Evolutionary conservation across 2,113 vertebrate species (phyloP), one percentile per base, ranked within the genome.

Genomic region (Heliornis fulica): DNA sequence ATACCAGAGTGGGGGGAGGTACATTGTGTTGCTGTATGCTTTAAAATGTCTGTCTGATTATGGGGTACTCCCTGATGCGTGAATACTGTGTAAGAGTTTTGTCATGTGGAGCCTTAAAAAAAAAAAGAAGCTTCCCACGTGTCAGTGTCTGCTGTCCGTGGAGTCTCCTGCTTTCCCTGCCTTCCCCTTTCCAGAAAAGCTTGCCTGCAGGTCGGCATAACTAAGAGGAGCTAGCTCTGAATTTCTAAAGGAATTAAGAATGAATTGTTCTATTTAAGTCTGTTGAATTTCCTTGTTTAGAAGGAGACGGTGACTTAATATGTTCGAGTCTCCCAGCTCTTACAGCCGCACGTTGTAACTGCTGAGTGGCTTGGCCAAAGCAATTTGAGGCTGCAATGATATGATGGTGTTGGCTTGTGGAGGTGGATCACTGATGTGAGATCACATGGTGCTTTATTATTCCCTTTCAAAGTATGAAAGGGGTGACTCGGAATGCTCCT

Each of bases 391-490:
- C n/a, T 86, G 18, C n/a, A 53, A n/a, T 32, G 65, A 16, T 6
- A 7, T 0, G 2, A 56, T 13, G 3, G 21, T 11, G 13, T 4
- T 40, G 46, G 4, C 31, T 79, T 65, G 12, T 1, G 8, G 38
- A 64, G 43, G 14, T 26, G 40, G 43, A 43, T 14, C 19, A 7
- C 19, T 57, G 50, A 6, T 64, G 60, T 9, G 26, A 56, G 4
- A 31, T n/a, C n/a, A 7, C 3, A 3, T 23, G 26, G 9, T 38
- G 43, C 7, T 28, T 48, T 64, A 64, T 23, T 32, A 7, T 8
- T 87, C 2, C 63, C 25, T 60, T 68, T 4, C 34, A 78, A 22
- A 46, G 46, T 21, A 22, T 12, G 46, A 19, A 46, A 11, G 43
- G 15, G 13, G 23, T 66, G 68, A 59, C 32, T 92, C 3, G 2